A percentile compares a stretch with the other conserved stretches of the same genome.
phyloP scores from a whole-genome alignment of 2,797 vertebrate genomes.

The Miichthys miiuy region DNA sequence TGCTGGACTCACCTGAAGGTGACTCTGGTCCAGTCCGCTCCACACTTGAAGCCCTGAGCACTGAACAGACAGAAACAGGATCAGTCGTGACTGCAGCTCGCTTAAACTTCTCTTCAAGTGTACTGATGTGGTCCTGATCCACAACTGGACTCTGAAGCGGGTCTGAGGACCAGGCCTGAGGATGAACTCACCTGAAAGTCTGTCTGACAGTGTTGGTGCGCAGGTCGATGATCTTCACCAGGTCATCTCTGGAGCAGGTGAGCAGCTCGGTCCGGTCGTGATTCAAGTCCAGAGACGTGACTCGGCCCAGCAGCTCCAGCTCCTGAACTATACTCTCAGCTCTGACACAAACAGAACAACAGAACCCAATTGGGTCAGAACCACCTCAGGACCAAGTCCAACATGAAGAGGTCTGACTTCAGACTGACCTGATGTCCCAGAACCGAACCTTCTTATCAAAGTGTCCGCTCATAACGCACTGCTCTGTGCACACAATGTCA shows the following conservation, averaged over 20 bases:
- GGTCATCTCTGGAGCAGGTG: constrained; percentile 94
- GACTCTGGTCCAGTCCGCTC: constrained; percentile 96
- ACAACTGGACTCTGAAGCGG: too few species aligned
- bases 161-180: too few species aligned
- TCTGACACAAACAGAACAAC: constrained; percentile 71
- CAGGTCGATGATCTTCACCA: constrained; percentile 94
- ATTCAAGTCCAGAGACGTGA: constrained; percentile 96
- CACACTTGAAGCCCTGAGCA: constrained; percentile 96
- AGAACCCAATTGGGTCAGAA: not conserved
- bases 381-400: too few species aligned
- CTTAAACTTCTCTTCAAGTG: too few species aligned
- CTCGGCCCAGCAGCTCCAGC: constrained; percentile 92
- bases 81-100: too few species aligned
- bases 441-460: constrained; percentile 99
- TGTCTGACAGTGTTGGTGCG: constrained; percentile 88
- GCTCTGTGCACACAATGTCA: constrained; percentile 97
- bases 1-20: constrained; percentile 91
- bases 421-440: constrained; percentile 96
- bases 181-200: constrained; percentile 87
- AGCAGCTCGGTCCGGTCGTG: constrained; percentile 94
- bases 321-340: constrained; percentile 93
- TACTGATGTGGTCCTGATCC: too few species aligned
- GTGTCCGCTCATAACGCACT: constrained; percentile 99
- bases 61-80: constrained; percentile 75
- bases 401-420: too few species aligned